These are phyloP conservation scores for Pedetes capensis DNA, from an alignment of 2,113 vertebrate genomes.

Conservation along the genomic window DNA sequence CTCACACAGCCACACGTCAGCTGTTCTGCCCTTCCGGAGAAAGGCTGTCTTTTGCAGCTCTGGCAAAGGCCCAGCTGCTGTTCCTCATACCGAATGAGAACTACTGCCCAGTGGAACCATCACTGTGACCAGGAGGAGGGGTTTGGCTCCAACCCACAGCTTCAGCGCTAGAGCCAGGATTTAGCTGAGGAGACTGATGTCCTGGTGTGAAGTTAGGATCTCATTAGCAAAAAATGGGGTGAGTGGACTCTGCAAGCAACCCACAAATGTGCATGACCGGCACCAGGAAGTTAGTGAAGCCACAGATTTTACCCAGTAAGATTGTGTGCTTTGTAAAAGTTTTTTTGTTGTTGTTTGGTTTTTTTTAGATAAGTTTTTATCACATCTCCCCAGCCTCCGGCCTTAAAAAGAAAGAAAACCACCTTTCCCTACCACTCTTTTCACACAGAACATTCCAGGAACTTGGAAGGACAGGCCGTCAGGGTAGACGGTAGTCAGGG, in stretches of 20 bases:
- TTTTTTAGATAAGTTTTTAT: background rate
- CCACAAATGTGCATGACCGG: rapidly evolving
- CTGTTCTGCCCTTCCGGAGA: background rate
- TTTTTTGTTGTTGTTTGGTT: too few relatives aligned
- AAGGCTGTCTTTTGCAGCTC: background rate
- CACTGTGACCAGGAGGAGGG: background rate
- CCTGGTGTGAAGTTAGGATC: background rate
- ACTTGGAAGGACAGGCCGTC: background rate
- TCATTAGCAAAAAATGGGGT: background rate
- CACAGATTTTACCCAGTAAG: background rate
- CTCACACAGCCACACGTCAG: background rate
- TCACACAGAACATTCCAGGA: background rate
- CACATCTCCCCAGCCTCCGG: background rate
- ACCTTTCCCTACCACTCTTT: background rate
- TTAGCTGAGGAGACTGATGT: background rate
- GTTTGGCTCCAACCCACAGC: background rate
- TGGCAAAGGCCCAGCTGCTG: too few relatives aligned
- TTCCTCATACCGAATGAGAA: background rate
- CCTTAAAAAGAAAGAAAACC: rapidly evolving
- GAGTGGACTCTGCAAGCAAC: background rate
- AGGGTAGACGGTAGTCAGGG: rapidly evolving
- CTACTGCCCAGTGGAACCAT: background rate
- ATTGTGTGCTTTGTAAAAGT: background rate
- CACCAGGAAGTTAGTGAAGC: background rate
- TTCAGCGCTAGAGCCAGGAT: background rate